Evolutionary conservation across 2,113 vertebrate genomes (phyloP), one percentile per base, ranked within the genome.

Genomic region (Aythya baeri): DNA sequence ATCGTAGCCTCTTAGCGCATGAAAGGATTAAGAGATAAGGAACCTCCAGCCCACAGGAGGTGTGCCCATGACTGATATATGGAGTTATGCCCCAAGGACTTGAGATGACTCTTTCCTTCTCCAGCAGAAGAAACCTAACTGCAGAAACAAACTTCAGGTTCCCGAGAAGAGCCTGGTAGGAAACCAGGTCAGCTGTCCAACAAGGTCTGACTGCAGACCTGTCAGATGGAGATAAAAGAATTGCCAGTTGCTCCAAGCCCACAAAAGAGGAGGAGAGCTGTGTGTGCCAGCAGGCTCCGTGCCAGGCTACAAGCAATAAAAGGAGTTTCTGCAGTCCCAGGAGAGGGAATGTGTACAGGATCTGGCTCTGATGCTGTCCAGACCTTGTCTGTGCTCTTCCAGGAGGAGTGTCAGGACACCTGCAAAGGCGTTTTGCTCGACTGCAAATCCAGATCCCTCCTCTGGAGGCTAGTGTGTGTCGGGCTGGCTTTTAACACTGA

Each of bases 271-370:
- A 83, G 63, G 29, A 75, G 15, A 23, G 46, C 4, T 57, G 49
- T 31, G 63, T 23, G 54, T 92, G 93, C 86, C 91, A 95, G 70
- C 41, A 92, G 87, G 81, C 66, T 87, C 44, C 21, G 3, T 32
- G 71, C 85, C 87, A 94, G 81, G 54, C 71, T 94, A 6, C 31
- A 54, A 46, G 73, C 27, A 93, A 75, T 66, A 58, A 67, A 72
- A 50, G 18, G 54, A 76, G 58, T 22, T 85, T 70, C 82, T 89
- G 65, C 31, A 74, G 57, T 6, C 32, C 41, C 54, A 73, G 62
- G 23, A 80, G 81, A 66, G 18, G 18, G 62, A 88, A 81, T 57
- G 13, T 57, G 49, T 52, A 59, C 58, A 71, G 34, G 73, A 54
- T 31, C 31, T 67, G 27, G 18, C 21, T 82, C 34, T 80, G 89